A percentile compares a stretch with the other conserved stretches of the same genome.
phyloP scores from a whole-genome alignment of 2,113 vertebrate species.

The Pagrus major region DNA sequence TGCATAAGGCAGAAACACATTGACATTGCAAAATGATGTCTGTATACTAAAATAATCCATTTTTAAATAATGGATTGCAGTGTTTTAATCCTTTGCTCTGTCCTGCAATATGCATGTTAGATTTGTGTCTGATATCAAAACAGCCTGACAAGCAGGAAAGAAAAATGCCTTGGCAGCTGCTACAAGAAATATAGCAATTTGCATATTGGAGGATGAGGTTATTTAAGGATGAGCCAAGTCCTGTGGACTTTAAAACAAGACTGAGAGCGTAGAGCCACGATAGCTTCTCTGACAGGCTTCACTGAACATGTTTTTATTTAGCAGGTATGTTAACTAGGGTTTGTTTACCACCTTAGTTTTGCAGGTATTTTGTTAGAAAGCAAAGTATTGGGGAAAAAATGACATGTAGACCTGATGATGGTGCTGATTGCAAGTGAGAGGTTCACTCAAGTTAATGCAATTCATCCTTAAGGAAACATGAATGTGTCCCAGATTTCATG shows the following conservation, averaged over 20 bases:
- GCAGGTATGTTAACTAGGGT: neutral
- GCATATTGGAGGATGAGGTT: slow-evolving; percentile 4
- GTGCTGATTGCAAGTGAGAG: neutral
- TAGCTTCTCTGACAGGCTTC: neutral
- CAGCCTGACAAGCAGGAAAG: neutral
- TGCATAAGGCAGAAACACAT: neutral
- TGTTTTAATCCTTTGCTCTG: slow-evolving; percentile 6
- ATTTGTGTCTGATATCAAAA: slow-evolving; percentile 20
- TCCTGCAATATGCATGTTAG: neutral
- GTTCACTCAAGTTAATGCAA: too few species aligned
- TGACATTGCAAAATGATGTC: slow-evolving; percentile 15
- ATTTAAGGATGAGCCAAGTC: neutral
- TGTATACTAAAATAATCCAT: slow-evolving; percentile 8
- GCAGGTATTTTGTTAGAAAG: too few species aligned
- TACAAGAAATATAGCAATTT: slow-evolving; percentile 5
- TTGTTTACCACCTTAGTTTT: neutral
- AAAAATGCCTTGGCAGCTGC: neutral
- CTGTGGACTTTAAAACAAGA: slow-evolving; percentile 7
- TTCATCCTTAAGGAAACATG: too few species aligned
- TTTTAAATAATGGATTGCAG: slow-evolving; percentile 21
- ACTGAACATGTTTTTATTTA: neutral
- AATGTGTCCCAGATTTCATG: too few species aligned
- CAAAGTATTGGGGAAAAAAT: too few species aligned
- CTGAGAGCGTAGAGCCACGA: neutral
- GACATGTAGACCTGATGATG: too few species aligned